Percentiles rank a stretch among this genome's conserved stretches.
Conservation (phyloP, 1,140 invertebrate genomes). For the Aphidius gifuensis region DNA sequence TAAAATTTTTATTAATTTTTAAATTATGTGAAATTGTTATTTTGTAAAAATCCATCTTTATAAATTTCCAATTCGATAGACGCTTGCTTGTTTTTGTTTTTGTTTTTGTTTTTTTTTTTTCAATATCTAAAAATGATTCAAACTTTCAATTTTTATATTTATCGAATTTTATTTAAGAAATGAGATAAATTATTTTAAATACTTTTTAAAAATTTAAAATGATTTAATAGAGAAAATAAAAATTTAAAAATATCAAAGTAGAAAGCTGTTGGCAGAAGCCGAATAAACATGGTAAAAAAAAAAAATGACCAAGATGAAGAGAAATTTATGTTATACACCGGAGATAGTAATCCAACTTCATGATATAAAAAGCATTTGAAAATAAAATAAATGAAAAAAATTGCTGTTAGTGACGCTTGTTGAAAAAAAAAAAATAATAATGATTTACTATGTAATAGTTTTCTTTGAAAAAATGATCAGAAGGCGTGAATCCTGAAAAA, state of each 20-base stretch:
- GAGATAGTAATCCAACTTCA: constrained; percentile 14
- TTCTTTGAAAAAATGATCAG: constrained; percentile 3
- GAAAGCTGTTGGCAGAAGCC: neutral
- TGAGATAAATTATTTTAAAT: no score
- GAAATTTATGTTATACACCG: neutral
- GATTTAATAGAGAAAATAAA: neutral
- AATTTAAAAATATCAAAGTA: neutral
- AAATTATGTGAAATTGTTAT: no score
- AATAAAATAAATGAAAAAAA: constrained; percentile 10
- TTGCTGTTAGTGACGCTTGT: constrained; percentile 15
- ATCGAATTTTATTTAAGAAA: no score
- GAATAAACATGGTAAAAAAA: no score
- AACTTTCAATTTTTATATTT: no score
- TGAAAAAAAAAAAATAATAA: neutral
- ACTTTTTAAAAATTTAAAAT: no score
- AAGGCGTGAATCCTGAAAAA: neutral
- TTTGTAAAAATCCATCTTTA: no score
- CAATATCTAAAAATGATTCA: no score
- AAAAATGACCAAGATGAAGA: neutral
- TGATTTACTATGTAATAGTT: constrained; percentile 13
- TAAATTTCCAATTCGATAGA: no score
- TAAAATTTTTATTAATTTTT: no score
- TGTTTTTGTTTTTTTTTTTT: no score
- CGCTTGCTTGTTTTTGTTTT: no score
- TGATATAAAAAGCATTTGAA: neutral